Evolutionary conservation across 2,113 vertebrate species (phyloP).

Genomic region (Eulacestoma nigropectus): DNA sequence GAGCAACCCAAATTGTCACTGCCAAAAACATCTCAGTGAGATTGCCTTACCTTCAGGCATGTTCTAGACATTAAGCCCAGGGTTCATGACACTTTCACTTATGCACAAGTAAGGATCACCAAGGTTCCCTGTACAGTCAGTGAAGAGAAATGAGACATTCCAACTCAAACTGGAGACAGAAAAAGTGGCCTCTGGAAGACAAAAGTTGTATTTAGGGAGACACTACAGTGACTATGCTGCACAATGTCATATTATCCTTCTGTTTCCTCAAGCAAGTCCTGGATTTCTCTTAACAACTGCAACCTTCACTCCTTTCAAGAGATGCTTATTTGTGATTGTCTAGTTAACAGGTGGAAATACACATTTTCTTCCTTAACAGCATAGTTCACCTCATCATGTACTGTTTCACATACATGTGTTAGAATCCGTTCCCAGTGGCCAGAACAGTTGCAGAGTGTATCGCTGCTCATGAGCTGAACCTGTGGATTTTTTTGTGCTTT

Average conservation of each 20-base stretch:
- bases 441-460: background rate
- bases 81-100: background rate
- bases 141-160: background rate
- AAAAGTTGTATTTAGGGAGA: background rate
- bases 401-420: background rate
- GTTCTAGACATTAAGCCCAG: background rate
- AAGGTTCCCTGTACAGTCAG: background rate
- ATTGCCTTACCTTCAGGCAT: background rate
- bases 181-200: background rate
- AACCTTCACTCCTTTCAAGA: background rate
- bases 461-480: background rate
- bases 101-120: background rate
- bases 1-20: background rate
- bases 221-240: background rate
- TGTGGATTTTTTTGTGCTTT: background rate
- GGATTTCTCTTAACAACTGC: background rate
- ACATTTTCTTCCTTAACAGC: background rate
- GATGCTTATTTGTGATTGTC: background rate
- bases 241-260: background rate
- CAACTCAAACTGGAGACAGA: background rate
- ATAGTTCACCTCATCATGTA: background rate
- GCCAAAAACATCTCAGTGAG: background rate
- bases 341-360: background rate
- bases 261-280: background rate
- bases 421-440: background rate